Conservation (phyloP, 2,888 invertebrate genomes). For the Philereme vetulata region DNA sequence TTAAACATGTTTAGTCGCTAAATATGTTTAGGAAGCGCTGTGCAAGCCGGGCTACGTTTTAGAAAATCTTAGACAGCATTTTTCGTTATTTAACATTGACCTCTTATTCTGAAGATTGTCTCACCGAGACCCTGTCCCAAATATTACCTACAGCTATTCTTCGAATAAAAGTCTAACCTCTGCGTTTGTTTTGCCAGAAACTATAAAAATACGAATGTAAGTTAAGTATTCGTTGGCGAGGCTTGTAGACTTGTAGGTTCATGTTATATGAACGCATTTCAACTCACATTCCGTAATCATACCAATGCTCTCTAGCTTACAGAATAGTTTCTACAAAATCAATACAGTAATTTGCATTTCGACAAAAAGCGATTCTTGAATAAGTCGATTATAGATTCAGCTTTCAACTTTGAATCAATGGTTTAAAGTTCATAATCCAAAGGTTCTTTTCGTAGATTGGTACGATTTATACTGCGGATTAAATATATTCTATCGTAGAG, state of each 20-base stretch:
- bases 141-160: no score
- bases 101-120: no score
- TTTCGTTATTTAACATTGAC: no score
- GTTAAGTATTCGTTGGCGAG: constrained; percentile 4
- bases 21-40: no score
- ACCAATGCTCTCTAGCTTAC: not conserved
- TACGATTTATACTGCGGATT: constrained; percentile 26
- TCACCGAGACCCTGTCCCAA: no score
- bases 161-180: constrained; percentile 14
- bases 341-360: constrained; percentile 18
- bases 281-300: constrained; percentile 15
- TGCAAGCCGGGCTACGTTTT: no score
- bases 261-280: constrained; percentile 12
- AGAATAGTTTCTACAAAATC: constrained; percentile 9
- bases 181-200: constrained; percentile 12
- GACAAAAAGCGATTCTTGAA: constrained; percentile 17
- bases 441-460: constrained; percentile 3
- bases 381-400: constrained; percentile 17
- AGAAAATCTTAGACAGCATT: no score
- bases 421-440: constrained; percentile 16
- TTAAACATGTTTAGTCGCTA: no score
- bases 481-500: constrained; percentile 28
- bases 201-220: constrained; percentile 11
- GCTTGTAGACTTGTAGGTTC: constrained; percentile 1
- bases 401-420: constrained; percentile 9